Conservation (phyloP, 1,140 invertebrate genomes). For the Zaprionus gabonicus region DNA sequence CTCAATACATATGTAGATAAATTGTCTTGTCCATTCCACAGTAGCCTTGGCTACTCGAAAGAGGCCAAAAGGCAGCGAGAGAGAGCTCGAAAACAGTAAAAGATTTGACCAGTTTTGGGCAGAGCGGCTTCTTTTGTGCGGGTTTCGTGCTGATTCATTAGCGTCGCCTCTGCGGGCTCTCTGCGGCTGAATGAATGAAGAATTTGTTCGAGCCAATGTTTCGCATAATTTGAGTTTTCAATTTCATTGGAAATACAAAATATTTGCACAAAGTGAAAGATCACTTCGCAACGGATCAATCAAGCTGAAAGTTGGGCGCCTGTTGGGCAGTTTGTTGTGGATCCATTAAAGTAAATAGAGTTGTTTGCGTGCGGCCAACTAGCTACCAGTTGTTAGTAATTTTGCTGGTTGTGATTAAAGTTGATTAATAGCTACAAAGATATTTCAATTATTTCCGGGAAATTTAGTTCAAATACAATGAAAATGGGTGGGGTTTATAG, state of each 20-base stretch:
- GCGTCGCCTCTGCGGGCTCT: constrained; percentile 20
- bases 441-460: background rate
- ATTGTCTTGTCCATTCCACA: constrained; percentile 20
- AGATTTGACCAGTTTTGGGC: constrained; percentile 44
- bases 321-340: constrained; percentile 12
- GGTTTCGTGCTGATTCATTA: constrained; percentile 35
- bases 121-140: constrained; percentile 32
- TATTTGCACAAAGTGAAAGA: constrained; percentile 63
- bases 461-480: background rate
- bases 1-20: constrained; percentile 32
- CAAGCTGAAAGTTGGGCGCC: constrained; percentile 1
- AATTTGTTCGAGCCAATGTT: constrained; percentile 20
- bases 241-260: constrained; percentile 45
- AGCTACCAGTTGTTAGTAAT: background rate
- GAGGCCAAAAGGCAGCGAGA: constrained; percentile 16
- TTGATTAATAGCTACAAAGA: background rate
- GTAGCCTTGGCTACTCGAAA: constrained; percentile 51
- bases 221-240: constrained; percentile 40
- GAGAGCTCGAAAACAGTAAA: background rate
- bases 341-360: constrained; percentile 42
- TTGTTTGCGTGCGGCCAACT: constrained; percentile 21
- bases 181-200: background rate
- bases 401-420: constrained; percentile 3
- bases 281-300: constrained; percentile 31
- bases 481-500: too few species aligned